Evolutionary conservation across 2,113 vertebrate genomes (phyloP), one percentile per base, ranked within the genome.

Genomic region (Odontesthes bonariensis): DNA sequence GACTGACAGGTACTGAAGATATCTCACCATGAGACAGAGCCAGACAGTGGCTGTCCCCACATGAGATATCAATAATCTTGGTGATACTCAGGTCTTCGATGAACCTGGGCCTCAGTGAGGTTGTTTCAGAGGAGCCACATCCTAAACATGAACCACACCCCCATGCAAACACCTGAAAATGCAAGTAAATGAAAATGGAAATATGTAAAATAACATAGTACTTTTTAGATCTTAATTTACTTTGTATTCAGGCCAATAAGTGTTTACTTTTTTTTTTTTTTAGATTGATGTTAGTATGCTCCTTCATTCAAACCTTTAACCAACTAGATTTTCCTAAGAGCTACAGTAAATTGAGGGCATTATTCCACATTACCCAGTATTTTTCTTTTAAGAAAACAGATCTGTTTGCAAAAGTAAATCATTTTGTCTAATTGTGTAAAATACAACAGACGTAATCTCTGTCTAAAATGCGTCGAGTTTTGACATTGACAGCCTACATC

Each of bases 1-100:
- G 47, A 31, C 5, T 27, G 17, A 5, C 1, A 16, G 49, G 35
- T 22, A 13, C 0, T 69, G 1, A 52, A n/a, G 1, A 10, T 60
- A 11, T 69, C 83, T 95, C 94, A 99, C 98, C 98, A 5, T 99
- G 98, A 74, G 98, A 98, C 92, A 99, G 94, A 60, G 98, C 96
- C 87, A 99, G 92, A 88, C 98, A 99, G 88, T 99, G 98, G 86
- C 97, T 99, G 88, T 99, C 98, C 73, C 98, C 98, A 87, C 97
- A 98, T 3, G 97, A 99, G 90, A 99, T 97, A 80, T 99, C 98
- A 51, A 99, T 98, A 77, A 99, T 96, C 86, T 97, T 97, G 11
- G 97, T 99, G 68, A 98, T 95, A 40, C 97, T 95, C 77, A 99
- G 89, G 66, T 99, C 98, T 78, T 99, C 98, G 42, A 99, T 95